phyloP scores from a whole-genome alignment of 2,113 vertebrate species.

The Nannospalax galili region DNA sequence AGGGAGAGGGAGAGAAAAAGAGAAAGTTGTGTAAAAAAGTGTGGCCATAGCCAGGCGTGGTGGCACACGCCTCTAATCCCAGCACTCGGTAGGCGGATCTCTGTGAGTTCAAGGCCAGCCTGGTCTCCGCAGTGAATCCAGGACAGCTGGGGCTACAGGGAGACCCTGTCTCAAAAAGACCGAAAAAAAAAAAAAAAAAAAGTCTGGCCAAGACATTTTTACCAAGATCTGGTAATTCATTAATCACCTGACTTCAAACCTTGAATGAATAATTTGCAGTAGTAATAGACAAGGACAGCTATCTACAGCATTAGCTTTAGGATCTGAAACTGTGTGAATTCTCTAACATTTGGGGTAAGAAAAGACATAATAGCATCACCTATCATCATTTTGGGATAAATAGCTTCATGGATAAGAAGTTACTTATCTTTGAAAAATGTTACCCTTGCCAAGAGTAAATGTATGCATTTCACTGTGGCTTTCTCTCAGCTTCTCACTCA shows the following conservation, averaged over 20 bases:
- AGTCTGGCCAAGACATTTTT: conserved; percentile 89
- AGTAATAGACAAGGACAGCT: conserved; percentile 81
- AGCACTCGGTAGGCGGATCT: too few relatives aligned
- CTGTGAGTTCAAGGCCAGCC: too few relatives aligned
- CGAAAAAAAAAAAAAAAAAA: too few relatives aligned
- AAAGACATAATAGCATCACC: conserved; percentile 42
- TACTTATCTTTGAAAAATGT: conserved; percentile 78
- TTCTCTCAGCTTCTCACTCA: not conserved
- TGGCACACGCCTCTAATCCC: too few relatives aligned
- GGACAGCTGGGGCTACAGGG: too few relatives aligned
- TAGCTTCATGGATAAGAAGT: conserved; percentile 74
- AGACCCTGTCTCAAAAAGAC: too few relatives aligned
- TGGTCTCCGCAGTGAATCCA: too few relatives aligned
- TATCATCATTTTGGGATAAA: conserved; percentile 71
- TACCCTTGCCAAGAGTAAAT: conserved; percentile 71
- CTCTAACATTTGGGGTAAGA: conserved; percentile 70
- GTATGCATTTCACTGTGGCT: conserved; percentile 35
- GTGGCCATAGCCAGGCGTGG: too few relatives aligned
- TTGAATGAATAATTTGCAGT: conserved; percentile 88
- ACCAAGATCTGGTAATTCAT: conserved; percentile 91
- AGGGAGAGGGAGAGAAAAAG: conserved; percentile 55
- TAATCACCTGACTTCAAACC: conserved; percentile 86
- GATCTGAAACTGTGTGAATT: conserved; percentile 76
- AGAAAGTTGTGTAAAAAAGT: conserved; percentile 80
- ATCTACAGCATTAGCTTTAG: conserved; percentile 66